Base-by-base conservation (phyloP, 1,140 invertebrate genomes). In the Hylaeus anthracinus region DNA sequence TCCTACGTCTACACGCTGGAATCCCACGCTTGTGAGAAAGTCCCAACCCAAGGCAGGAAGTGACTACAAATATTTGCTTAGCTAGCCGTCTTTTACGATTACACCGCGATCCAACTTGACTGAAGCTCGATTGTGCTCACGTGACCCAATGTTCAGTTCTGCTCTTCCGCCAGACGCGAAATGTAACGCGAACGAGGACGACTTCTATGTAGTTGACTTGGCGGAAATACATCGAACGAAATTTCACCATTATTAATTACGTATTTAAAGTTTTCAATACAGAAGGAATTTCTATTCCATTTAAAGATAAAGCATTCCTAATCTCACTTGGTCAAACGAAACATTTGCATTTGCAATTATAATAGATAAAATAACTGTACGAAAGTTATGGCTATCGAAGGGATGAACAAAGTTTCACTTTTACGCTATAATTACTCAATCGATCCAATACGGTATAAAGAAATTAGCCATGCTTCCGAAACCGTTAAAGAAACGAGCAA, bases 61-160 rank as follows among this genome's bases (percentile, higher is more conserved):
- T 92, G 90, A 90, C 87, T 90, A 86, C 82, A 92, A 92, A 92
- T 92, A 92, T 92, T 91, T 91, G 86, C 81, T 81, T 78, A 86
- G 64, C 72, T 72, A 75, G 66, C 61, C 63, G 65, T 76, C 85
- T 61, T 86, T 76, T 65, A 83, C 76, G 77, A 83, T 83, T 83
- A 72, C 78, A 73, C 53, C 85, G 55, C 70, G 60, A 83, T 84
- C 74, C 74, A 73, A 53, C 61, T 76, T 64, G 55, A 82, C 82
- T 83, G 81, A 58, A 83, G 72, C 37, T 55, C 76, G 74, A 83
- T 86, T 86, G 85, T 85, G 12, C 66, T 74, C 60, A 41, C 26
- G 43, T 77, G 81, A 86, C 80, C 80, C 60, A 79, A 86, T 56
- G 15, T 12, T 65, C 72, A 41, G 67, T 64, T 80, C 37, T 43